Evolutionary conservation across 2,113 vertebrate genomes (phyloP).

Genomic region (Gymnarchus niloticus): DNA sequence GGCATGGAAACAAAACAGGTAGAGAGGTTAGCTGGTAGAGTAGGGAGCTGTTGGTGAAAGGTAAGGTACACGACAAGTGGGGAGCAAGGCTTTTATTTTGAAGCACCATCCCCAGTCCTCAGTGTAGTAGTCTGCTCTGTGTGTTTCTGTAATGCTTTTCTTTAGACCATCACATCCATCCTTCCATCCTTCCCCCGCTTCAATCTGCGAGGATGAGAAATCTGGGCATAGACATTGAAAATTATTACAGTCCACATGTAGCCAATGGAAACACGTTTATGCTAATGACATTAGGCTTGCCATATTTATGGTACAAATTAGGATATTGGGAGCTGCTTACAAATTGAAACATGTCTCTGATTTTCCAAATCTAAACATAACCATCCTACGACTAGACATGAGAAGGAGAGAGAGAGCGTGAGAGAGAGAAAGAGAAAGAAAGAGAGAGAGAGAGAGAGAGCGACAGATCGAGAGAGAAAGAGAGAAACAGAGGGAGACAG

Average conservation of each 20-base stretch:
- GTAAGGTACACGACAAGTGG: background rate
- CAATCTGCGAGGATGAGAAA: constrained; percentile 4
- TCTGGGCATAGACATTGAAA: background rate
- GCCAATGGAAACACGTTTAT: constrained; percentile 12
- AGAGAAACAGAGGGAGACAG: no score
- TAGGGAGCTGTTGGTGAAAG: background rate
- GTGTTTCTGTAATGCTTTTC: constrained; percentile 2
- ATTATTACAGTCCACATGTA: background rate
- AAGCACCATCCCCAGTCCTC: background rate
- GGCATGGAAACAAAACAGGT: constrained; percentile 66
- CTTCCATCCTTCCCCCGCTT: background rate
- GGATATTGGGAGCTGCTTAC: background rate
- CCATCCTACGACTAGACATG: background rate
- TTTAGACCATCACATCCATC: constrained; percentile 1
- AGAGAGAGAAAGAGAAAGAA: no score
- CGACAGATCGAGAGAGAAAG: no score
- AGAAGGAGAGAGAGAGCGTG: background rate
- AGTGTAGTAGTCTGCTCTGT: background rate
- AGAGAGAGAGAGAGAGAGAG: no score
- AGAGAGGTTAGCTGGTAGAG: constrained; percentile 26
- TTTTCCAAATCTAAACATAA: constrained; percentile 10
- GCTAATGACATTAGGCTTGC: constrained; percentile 2
- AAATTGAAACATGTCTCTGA: background rate
- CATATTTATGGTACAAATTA: background rate
- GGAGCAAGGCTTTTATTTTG: background rate